Conservation (phyloP, 1,140 invertebrate species). For the Drosophila novamexicana region DNA sequence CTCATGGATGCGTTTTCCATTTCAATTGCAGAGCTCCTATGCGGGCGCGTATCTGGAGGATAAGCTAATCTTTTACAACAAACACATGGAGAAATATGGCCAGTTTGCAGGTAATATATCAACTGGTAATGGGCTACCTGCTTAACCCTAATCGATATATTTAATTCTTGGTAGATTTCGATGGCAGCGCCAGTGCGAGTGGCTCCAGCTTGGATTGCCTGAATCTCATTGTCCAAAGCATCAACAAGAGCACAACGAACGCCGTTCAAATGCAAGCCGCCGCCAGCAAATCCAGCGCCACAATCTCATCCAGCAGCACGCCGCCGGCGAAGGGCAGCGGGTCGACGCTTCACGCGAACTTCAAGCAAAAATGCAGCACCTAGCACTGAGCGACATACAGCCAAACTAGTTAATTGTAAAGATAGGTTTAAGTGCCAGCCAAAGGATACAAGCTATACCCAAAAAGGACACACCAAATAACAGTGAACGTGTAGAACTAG, state of each 20-base stretch:
- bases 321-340: constrained; percentile 19
- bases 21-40: constrained; percentile 77
- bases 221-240: constrained; percentile 88
- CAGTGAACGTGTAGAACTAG: constrained; percentile 63
- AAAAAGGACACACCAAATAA: constrained; percentile 2
- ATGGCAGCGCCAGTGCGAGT: constrained; percentile 66
- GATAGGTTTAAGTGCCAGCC: constrained; percentile 45
- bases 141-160: not conserved
- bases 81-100: constrained; percentile 74
- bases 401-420: constrained; percentile 64
- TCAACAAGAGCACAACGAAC: constrained; percentile 83
- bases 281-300: constrained; percentile 27
- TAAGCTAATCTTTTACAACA: constrained; percentile 73
- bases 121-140: not conserved
- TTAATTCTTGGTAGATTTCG: constrained; percentile 24
- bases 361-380: constrained; percentile 79
- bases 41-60: constrained; percentile 80
- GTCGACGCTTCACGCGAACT: constrained; percentile 65
- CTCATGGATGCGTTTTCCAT: constrained; percentile 19
- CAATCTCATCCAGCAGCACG: constrained; percentile 28
- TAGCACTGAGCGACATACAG: constrained; percentile 25
- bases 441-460: constrained; percentile 72
- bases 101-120: constrained; percentile 69
- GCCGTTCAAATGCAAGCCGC: constrained; percentile 33
- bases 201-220: constrained; percentile 87